Percentiles rank a stretch among this genome's conserved stretches.
phyloP scores from a whole-genome alignment of 1,140 invertebrate species.

The Saccostrea cuccullata region DNA sequence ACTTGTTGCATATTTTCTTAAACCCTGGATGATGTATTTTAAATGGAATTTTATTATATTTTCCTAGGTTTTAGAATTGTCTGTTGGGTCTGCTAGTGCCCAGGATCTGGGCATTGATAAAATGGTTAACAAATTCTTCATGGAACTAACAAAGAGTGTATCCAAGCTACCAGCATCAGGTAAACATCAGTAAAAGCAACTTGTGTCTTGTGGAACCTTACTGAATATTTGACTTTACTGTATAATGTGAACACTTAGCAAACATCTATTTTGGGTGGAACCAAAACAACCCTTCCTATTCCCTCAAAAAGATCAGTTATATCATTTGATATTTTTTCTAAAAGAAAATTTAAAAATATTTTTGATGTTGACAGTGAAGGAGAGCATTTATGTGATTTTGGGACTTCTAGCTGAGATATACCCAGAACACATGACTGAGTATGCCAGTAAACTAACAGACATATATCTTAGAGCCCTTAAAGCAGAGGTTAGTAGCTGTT shows the following conservation, averaged over 20 bases:
- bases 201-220: neutral
- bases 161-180: constrained; percentile 71
- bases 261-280: no score
- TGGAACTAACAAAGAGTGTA: constrained; percentile 69
- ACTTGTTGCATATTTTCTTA: no score
- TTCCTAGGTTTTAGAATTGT: constrained; percentile 68
- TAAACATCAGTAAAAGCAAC: constrained; percentile 38
- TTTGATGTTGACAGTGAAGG: constrained; percentile 75
- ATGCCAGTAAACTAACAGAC: constrained; percentile 68
- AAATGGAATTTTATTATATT: neutral
- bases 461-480: constrained; percentile 72
- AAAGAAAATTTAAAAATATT: no score
- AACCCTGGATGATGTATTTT: no score
- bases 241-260: no score
- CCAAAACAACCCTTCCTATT: no score
- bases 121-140: constrained; percentile 72
- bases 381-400: constrained; percentile 73
- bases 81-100: constrained; percentile 65
- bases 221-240: no score
- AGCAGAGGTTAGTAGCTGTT: constrained; percentile 66
- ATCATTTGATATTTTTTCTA: no score
- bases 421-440: constrained; percentile 72
- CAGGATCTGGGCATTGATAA: constrained; percentile 71
- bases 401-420: constrained; percentile 75
- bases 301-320: no score